A percentile compares a stretch with the other conserved stretches of the same genome.
phyloP scores from a whole-genome alignment of 1,140 invertebrate species.

The Bombus sylvicola region DNA sequence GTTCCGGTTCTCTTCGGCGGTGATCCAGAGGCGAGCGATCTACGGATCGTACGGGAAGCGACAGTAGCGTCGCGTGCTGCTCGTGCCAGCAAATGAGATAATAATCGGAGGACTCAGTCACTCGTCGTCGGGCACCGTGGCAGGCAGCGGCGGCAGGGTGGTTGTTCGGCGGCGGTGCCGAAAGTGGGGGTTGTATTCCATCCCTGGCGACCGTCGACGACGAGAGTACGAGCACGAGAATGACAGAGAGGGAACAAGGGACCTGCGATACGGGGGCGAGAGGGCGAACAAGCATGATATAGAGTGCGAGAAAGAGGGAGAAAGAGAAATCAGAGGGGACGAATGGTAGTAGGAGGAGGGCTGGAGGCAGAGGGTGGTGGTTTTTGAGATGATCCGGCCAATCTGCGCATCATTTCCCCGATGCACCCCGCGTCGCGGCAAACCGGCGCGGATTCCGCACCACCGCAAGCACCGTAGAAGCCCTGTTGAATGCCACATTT shows the following conservation, averaged over 20 bases:
- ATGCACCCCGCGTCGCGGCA: conserved; percentile 67
- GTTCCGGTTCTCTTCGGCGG: background rate
- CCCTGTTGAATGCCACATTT: conserved; percentile 79
- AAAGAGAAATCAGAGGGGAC: conserved; percentile 43
- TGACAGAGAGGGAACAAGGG: background rate
- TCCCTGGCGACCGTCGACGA: conserved; percentile 72
- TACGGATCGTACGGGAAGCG: conserved; percentile 41
- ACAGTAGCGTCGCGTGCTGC: conserved; percentile 64
- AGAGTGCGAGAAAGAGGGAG: conserved; percentile 31
- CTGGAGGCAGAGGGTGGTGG: conserved; percentile 70
- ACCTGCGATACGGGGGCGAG: conserved; percentile 8
- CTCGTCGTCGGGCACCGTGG: conserved; percentile 70
- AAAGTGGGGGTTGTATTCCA: conserved; percentile 77
- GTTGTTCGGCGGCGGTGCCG: conserved; percentile 67
- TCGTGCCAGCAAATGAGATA: conserved; percentile 81
- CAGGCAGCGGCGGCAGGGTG: conserved; percentile 67
- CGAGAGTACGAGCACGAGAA: conserved; percentile 42
- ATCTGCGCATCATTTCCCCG: conserved; percentile 83
- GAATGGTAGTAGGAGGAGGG: conserved; percentile 57
- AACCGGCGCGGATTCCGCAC: conserved; percentile 73
- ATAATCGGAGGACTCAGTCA: conserved; percentile 79
- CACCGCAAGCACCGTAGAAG: conserved; percentile 71
- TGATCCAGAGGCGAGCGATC: conserved; percentile 53
- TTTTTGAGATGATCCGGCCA: conserved; percentile 83
- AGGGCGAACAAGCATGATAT: conserved; percentile 26